Evolutionary conservation across 2,113 vertebrate genomes (phyloP).

Genomic region (Bettongia penicillata): DNA sequence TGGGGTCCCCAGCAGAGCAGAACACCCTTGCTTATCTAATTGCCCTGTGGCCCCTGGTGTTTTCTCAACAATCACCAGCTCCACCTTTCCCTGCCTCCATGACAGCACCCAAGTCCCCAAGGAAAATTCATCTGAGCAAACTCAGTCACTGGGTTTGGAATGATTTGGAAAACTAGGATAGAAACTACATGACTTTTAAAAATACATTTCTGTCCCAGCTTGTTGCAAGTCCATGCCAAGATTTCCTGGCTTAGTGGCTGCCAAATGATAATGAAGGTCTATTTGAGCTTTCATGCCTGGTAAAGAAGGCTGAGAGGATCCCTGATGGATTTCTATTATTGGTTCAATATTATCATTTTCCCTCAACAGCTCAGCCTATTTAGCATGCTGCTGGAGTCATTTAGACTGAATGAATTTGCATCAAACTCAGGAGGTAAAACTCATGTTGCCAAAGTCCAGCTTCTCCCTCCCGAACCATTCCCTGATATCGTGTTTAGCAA

Average conservation of each 20-base stretch:
- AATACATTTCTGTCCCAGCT: constrained; percentile 15
- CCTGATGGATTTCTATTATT: constrained; percentile 35
- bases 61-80: constrained; percentile 71
- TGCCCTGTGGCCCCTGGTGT: constrained; percentile 59
- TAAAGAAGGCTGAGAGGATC: constrained; percentile 47
- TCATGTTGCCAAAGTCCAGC: background rate
- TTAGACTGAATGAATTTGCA: constrained; percentile 63
- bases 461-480: too few species aligned
- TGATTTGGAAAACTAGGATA: constrained; percentile 56
- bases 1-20: background rate
- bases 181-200: constrained; percentile 58
- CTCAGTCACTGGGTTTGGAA: constrained; percentile 38
- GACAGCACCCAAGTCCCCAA: constrained; percentile 21
- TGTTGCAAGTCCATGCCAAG: constrained; percentile 37
- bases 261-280: constrained; percentile 41
- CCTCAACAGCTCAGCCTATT: constrained; percentile 46
- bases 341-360: constrained; percentile 23
- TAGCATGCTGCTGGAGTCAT: constrained; percentile 17
- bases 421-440: constrained; percentile 38
- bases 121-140: constrained; percentile 62
- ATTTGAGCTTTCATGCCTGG: constrained; percentile 2
- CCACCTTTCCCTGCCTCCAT: constrained; percentile 53
- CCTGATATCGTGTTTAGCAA: background rate
- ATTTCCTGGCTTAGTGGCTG: constrained; percentile 45
- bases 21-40: constrained; percentile 65